Base-by-base conservation (phyloP, 2,113 vertebrate species). In the Eptesicus fuscus region DNA sequence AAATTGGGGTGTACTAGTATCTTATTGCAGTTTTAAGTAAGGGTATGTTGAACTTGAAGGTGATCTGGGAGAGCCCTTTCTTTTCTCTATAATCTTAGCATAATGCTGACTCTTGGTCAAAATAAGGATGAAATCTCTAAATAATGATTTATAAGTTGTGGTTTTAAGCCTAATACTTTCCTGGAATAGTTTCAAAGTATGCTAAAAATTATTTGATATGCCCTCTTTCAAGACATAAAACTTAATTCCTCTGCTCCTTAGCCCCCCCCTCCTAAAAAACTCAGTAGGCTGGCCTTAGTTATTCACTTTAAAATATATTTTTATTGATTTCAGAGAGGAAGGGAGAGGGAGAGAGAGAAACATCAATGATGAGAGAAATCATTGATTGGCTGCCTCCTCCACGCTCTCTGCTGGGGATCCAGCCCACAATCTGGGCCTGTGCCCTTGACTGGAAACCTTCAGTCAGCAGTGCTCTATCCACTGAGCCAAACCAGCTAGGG, bases 91-190 rank as follows among this genome's bases (percentile, higher is more conserved):
- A 80, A 65, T 53, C 59, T 88, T 82, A 53, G 51, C 9, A n/a
- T 10, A 18, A 44, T 35, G n/a, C 16, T 90, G 76, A 65, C 20
- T 16, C 20, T 51, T 95, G 80, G 47, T 76, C 18, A 71, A 91
- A 32, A 78, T 71, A 90, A 73, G 35, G 25, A 65, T 92, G 71
- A 95, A 92, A 79, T 86, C 42, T 86, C 51, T 87, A 44, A 78
- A 76, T 74, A 83, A 16, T 83, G 37, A 70, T 56, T 74, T 76
- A 47, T 49, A 86, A 69, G 69, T 82, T 92, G 44, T n/a, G 92
- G 16, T 22, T 83, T 67, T 74, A 73, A 92, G n/a, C 22, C 25
- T 69, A 86, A 63, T 88, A 30, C 14, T 47, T 2, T 8, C 11
- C 2, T 65, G 12, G 53, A 79, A n/a, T 74, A 67, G 35, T 86